Percentiles rank a stretch among this genome's conserved stretches.
phyloP scores from a whole-genome alignment of 2,888 invertebrate genomes.

The Camponotus fellah region DNA sequence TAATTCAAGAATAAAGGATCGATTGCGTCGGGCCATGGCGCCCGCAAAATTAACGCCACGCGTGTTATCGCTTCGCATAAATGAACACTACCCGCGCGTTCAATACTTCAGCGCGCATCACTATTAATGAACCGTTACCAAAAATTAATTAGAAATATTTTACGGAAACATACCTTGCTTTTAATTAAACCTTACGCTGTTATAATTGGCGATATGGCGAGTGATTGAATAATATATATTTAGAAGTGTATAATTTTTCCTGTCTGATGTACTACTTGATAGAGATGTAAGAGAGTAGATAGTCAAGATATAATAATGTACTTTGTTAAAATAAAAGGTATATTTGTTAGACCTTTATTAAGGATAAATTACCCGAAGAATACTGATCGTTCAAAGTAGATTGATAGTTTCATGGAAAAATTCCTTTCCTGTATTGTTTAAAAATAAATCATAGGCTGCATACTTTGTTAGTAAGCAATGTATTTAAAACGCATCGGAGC shows the following conservation, averaged over 20 bases:
- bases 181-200: conserved; percentile 16
- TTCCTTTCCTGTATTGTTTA: neutral
- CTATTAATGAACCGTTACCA: conserved; percentile 13
- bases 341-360: neutral
- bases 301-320: neutral
- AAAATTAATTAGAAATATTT: conserved; percentile 33
- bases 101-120: conserved; percentile 1
- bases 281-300: neutral
- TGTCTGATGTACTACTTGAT: neutral
- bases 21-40: neutral
- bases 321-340: neutral
- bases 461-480: neutral
- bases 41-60: conserved; percentile 6
- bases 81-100: conserved; percentile 4
- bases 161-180: neutral
- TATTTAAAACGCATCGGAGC: conserved; percentile 17
- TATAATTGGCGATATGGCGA: neutral
- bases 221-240: neutral
- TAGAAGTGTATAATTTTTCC: neutral
- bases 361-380: neutral
- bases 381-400: neutral
- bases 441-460: conserved; percentile 17
- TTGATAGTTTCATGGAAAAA: neutral
- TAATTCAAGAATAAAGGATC: neutral
- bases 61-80: neutral